Conservation (phyloP, 2,888 invertebrate genomes). For the Mantis religiosa region DNA sequence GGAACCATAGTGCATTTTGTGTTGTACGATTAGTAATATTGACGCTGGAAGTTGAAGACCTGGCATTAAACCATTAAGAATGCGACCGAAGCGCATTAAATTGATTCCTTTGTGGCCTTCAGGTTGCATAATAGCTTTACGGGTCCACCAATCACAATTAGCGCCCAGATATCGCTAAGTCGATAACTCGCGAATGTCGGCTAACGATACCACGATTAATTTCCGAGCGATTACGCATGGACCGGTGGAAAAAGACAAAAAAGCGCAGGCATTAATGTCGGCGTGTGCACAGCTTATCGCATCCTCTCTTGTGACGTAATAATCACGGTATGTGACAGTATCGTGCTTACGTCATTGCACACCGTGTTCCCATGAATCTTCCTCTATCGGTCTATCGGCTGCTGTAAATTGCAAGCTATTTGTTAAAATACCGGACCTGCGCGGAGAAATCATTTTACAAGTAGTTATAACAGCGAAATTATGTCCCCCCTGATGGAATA, state of each 20-base stretch:
- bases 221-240: neutral
- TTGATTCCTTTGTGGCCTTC: neutral
- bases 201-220: neutral
- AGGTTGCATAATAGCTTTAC: neutral
- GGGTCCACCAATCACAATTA: neutral
- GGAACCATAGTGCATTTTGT: too few relatives aligned
- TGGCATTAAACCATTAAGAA: neutral
- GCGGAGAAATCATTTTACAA: neutral
- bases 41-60: too few relatives aligned
- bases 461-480: neutral
- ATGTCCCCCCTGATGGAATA: neutral
- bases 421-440: neutral
- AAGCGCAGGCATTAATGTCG: neutral
- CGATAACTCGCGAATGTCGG: neutral
- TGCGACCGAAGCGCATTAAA: neutral
- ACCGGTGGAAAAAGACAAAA: neutral
- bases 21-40: too few relatives aligned
- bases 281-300: neutral
- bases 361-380: neutral
- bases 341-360: neutral
- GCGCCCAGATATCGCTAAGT: neutral
- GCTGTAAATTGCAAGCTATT: neutral
- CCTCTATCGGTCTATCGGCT: neutral
- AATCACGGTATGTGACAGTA: neutral
- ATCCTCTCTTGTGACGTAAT: neutral